Percentiles rank a stretch among this genome's conserved stretches.
phyloP scores from a whole-genome alignment of 2,113 vertebrate genomes.

The Petaurus breviceps region DNA sequence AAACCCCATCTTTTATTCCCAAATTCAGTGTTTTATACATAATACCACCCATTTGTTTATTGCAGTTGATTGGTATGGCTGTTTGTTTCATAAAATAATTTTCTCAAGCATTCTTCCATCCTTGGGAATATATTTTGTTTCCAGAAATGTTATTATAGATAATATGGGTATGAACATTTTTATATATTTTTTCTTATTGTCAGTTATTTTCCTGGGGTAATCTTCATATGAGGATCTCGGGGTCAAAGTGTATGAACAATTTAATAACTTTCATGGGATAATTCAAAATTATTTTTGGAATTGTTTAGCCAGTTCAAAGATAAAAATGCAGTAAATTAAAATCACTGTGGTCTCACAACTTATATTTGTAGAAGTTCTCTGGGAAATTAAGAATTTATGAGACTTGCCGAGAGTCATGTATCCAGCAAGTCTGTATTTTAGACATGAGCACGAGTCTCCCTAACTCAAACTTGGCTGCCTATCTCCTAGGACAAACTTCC shows the following conservation, averaged over 20 bases:
- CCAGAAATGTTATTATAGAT: background rate
- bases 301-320: background rate
- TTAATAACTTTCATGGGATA: background rate
- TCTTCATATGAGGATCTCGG: background rate
- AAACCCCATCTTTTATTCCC: too few species aligned
- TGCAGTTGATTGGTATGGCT: too few species aligned
- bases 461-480: background rate
- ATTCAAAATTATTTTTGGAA: background rate
- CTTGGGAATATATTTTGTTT: too few species aligned
- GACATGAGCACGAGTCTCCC: background rate
- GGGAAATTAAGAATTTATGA: background rate
- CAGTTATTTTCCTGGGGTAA: background rate
- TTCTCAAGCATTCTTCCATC: too few species aligned
- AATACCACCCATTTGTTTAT: too few species aligned
- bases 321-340: background rate
- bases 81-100: too few species aligned
- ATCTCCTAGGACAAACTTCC: background rate
- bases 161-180: background rate
- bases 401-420: background rate
- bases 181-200: background rate
- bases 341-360: background rate
- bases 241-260: background rate
- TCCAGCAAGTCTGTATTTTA: background rate
- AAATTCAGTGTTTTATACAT: too few species aligned
- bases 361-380: background rate